Percentiles rank a stretch among this genome's conserved stretches.
These are phyloP conservation scores for Emmelina monodactyla DNA, from an alignment of 2,888 invertebrate species.

Conservation along the genomic window DNA sequence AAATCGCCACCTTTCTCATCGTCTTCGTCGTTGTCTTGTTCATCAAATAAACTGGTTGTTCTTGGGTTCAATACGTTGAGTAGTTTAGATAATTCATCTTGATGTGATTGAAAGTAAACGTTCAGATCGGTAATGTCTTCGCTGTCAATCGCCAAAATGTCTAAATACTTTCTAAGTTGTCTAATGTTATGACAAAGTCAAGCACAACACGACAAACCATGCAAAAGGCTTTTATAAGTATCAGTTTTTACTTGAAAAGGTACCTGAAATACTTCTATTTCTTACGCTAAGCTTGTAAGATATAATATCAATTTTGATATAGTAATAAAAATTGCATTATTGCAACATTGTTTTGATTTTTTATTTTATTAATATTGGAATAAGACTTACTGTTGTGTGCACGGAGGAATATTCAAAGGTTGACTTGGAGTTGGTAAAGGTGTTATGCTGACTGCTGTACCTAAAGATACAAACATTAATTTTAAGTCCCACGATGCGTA, in stretches of 20 bases:
- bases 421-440: conserved; percentile 41
- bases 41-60: conserved; percentile 39
- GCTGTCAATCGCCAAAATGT: conserved; percentile 65
- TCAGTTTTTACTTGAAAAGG: no score
- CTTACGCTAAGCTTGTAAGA: no score
- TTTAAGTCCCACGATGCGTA: no score
- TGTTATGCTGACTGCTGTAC: conserved; percentile 50
- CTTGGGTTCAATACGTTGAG: conserved; percentile 45
- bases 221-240: conserved; percentile 53
- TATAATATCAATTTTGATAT: no score
- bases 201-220: conserved; percentile 53
- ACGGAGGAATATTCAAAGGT: conserved; percentile 34
- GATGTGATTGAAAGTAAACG: conserved; percentile 46
- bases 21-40: conserved; percentile 39
- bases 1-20: conserved; percentile 39
- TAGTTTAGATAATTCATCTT: conserved; percentile 45
- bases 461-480: conserved; percentile 22
- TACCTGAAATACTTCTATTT: no score
- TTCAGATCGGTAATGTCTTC: conserved; percentile 45
- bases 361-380: not conserved
- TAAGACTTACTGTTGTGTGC: conserved; percentile 53
- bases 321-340: no score
- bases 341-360: no score
- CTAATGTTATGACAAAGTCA: conserved; percentile 34
- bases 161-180: conserved; percentile 67